Base-by-base conservation (phyloP, 2,888 invertebrate species). In the Incurvaria masculella region DNA sequence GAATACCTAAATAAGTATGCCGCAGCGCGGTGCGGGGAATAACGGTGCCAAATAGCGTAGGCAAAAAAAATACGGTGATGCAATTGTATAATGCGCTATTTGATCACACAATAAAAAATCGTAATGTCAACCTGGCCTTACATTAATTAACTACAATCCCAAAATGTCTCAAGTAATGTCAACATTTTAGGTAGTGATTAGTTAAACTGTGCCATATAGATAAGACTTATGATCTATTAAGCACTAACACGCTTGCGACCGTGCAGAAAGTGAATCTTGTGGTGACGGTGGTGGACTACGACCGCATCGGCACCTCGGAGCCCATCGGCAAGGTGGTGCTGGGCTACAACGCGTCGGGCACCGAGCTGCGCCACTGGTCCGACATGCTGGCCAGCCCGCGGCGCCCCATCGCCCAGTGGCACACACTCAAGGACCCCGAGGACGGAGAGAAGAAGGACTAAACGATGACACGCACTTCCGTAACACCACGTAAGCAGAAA, bases 361-460 rank as follows among this genome's bases (percentile, higher is more conserved):
- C 98, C 27, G 99, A 99, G 76, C 81, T 99, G 55, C 91, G 98
- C 61, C 99, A 99, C 80, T 99, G 99, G 99, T 97, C 97, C 56
- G 99, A 99, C 78, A 99, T 99, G 99, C 80, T 99, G 78, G 98
- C 99, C 62, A 97, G 97, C 61, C 99, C 99, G 42, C 87, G 99
- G 64, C 89, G 99, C 71, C 99, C 99, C 52, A 99, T 99, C 63
- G 98, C 98, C 61, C 98, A 99, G 75, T 99, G 99, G 99, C 99
- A 99, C 72, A 97, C 98, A 56, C 88, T 99, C 58, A 97, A 97
- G 79, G 97, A 97, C 76, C 91, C 97, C 60, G 93, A 98, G 71
- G 96, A 98, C 72, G 89, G 88, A 66, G 91, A 91, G 72, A 91
- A 91, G 81, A 88, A 88, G 70, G 89, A 89, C 75, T 89, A 89